Percentiles rank a stretch among this genome's conserved stretches.
phyloP scores from a whole-genome alignment of 2,888 invertebrate species.

The Disparrhopalites patrizii region DNA sequence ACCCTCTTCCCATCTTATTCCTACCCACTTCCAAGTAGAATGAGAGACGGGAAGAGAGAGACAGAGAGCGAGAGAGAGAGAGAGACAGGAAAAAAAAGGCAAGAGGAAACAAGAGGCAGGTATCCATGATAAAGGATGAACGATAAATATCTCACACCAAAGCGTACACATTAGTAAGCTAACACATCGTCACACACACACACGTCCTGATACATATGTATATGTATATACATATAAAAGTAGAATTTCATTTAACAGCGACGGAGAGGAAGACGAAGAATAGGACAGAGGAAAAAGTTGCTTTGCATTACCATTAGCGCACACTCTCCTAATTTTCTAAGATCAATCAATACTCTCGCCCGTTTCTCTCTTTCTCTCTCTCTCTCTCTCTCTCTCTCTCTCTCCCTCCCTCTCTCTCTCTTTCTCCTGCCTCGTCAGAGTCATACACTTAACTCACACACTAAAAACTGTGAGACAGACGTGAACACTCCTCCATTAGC shows the following conservation, averaged over 20 bases:
- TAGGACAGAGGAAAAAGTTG: slow-evolving; percentile 6
- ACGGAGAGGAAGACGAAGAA: slow-evolving; percentile 11
- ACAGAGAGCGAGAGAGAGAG: too few relatives aligned
- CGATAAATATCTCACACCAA: too few relatives aligned
- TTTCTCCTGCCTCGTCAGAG: not conserved
- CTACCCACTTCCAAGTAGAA: too few relatives aligned
- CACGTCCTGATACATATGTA: not conserved
- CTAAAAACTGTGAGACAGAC: not conserved
- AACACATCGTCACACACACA: too few relatives aligned
- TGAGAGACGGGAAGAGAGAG: too few relatives aligned
- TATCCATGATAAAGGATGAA: too few relatives aligned
- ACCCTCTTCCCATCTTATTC: too few relatives aligned
- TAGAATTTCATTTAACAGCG: not conserved
- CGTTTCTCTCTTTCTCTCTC: slow-evolving; percentile 23
- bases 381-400: slow-evolving; percentile 2
- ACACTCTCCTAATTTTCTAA: slow-evolving; percentile 32
- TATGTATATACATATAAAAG: not conserved
- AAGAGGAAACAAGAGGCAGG: too few relatives aligned
- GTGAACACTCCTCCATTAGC: slow-evolving; percentile 4
- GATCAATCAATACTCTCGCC: slow-evolving; percentile 32
- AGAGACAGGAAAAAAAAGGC: too few relatives aligned
- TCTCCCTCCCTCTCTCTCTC: not conserved
- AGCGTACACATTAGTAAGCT: too few relatives aligned
- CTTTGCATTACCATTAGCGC: slow-evolving; percentile 26
- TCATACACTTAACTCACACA: not conserved